Conservation (phyloP, 1,140 invertebrate genomes). For the Psilanteris sp. region DNA sequence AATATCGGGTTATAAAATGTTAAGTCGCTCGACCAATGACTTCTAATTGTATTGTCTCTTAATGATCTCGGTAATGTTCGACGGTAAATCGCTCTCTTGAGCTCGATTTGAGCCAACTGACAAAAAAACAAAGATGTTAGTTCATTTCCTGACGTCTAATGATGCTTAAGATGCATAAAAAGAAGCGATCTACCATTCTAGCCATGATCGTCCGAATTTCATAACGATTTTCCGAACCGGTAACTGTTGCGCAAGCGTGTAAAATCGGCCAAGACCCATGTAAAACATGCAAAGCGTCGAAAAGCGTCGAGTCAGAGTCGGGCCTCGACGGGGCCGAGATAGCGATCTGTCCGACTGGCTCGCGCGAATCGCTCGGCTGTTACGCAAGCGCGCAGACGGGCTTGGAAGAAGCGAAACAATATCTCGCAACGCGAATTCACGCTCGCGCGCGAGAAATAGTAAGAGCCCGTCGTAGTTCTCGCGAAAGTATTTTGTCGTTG, state of each 20-base stretch:
- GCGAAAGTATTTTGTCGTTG: conserved; percentile 61
- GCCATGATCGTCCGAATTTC: conserved; percentile 6
- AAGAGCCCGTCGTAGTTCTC: conserved; percentile 18
- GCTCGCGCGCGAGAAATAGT: conserved; percentile 45
- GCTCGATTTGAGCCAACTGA: too few relatives aligned
- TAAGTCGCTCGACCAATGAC: too few relatives aligned
- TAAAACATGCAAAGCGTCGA: conserved; percentile 24
- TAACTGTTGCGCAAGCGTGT: conserved; percentile 15
- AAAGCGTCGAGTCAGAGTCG: conserved; percentile 29
- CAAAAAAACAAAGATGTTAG: too few relatives aligned
- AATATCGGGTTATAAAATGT: too few relatives aligned
- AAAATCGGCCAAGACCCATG: conserved; percentile 13
- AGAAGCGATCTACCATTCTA: neutral
- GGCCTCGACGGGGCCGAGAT: conserved; percentile 10
- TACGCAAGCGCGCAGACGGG: conserved; percentile 17
- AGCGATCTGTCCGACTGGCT: conserved; percentile 16
- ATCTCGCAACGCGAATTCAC: conserved; percentile 40
- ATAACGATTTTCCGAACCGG: conserved; percentile 19
- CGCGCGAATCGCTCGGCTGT: conserved; percentile 22
- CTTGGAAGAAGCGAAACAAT: conserved; percentile 39
- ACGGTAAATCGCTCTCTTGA: too few relatives aligned
- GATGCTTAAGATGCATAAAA: too few relatives aligned
- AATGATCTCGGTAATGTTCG: too few relatives aligned
- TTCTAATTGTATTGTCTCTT: too few relatives aligned
- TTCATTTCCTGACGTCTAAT: too few relatives aligned